Base-by-base conservation (phyloP, 1,140 invertebrate species). In the Pinna nobilis region DNA sequence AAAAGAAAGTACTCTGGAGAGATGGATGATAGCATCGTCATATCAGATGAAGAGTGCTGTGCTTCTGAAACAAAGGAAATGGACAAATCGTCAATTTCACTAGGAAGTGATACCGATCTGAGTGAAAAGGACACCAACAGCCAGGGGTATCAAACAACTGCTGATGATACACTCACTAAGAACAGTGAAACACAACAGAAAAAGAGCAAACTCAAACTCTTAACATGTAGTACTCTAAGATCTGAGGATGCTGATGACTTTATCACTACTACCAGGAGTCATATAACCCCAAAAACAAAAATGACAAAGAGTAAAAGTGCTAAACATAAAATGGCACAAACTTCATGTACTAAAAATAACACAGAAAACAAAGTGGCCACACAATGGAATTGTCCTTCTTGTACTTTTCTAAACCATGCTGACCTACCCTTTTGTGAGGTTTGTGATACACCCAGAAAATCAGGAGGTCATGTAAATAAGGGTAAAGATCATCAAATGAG, bases 381-480 rank as follows among this genome's bases (percentile, higher is more conserved):
- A 25, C 33, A 77, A 9, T 86, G 84, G 84, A 59, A 65, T 1
- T 86, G 84, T 63, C 15, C 13, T 47, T 59, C 57, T 6, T 86
- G 84, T 68, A 87, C 86, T 3, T 87, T 82, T 47, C 30, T 80
- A 13, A 87, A 87, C 64, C 79, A 83, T 72, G 20, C 15, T 50
- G 76, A 74, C 20, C 53, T 85, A 9, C 74, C 69, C 9, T 79
- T 65, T 28, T 87, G 86, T 82, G 84, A 86, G 79, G 80, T 86
- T 23, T 87, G 86, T 79, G 76, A 81, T 23, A 81, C 82, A 3
- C 79, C 82, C n/a, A n/a, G 67, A 83, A 77, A 66, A 50, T 23
- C 35, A 74, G 61, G 32, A 25, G 20, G 20, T 28, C 39, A 13
- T 23, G 35, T 37, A 35, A 15, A 23, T n/a, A 20, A 55, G 32